Base-by-base conservation (phyloP, 2,888 invertebrate species). In the Girardia tigrina region DNA sequence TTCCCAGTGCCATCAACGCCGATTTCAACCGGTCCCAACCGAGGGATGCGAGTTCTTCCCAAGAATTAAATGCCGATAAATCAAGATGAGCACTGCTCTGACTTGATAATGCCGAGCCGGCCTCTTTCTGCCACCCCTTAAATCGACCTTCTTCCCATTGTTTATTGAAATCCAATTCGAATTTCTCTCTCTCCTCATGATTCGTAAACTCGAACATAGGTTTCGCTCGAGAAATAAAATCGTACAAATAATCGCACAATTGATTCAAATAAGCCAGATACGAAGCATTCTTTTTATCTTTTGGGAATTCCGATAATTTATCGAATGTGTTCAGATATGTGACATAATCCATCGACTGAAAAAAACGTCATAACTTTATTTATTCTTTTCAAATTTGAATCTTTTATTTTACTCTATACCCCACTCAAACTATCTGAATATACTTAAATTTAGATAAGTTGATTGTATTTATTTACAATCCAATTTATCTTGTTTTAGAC, bases 11-110 rank as follows among this genome's bases (percentile, higher is more conserved):
- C 89, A 95, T 91, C 16, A 97, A 86, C 0, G 95, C 97, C 0
- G 94, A 94, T 84, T 99, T 99, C 42, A 99, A 87, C 78, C 98
- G 89, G 86, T 98, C 98, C 79, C 98, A 85, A 26, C 98, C 98
- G 1, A 99, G 87, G 0, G 95, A 94, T 0, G 97, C 95, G 78
- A 99, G 85, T 85, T 99, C 98, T 85, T 84, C 84, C 82, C 82
- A 83, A 26, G 94, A 94, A 0, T 93, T 93, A 84, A 97, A 99
- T 0, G 94, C 94, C 0, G 94, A 94, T n/a, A 99, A 86, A 84
- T 99, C 98, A 78, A 99, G 88, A 86, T 94, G 94, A 1, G 97
- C 97, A 26, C 95, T 95, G 2, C 92, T 89, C 82, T 94, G 91
- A 0, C 94, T 90, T 16, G 36, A 36, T 78, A 98, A 84, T 1